phyloP scores from a whole-genome alignment of 2,113 vertebrate genomes.

The Mus musculus region DNA sequence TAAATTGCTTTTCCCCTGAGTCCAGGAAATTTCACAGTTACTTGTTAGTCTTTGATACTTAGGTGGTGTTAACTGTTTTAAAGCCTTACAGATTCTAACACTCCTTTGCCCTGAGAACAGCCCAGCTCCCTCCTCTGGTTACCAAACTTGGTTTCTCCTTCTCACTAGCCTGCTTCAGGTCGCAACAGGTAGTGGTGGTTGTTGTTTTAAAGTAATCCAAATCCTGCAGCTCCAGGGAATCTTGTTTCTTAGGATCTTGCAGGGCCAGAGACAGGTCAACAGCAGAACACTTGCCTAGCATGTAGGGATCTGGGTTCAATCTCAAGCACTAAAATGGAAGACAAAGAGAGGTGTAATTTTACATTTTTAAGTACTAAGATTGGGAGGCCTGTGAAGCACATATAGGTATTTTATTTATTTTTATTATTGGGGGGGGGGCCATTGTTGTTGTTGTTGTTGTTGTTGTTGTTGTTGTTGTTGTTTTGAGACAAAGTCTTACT shows the following conservation, averaged over 20 bases:
- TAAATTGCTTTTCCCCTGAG: slow-evolving; percentile 1
- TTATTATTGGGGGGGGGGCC: not conserved
- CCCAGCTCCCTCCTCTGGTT: not conserved
- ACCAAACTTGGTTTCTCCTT: not conserved
- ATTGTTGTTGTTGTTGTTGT: not conserved
- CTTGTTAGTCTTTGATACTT: slow-evolving; percentile 72
- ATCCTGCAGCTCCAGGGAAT: not conserved
- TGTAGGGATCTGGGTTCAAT: not conserved
- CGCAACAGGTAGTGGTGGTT: not conserved
- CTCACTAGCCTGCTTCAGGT: not conserved
- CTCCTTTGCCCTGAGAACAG: not conserved
- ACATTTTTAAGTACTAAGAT: not conserved
- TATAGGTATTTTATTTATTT: not conserved
- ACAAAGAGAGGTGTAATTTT: not conserved
- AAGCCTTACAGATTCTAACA: slow-evolving; percentile 38
- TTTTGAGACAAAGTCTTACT: not conserved
- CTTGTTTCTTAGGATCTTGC: not conserved
- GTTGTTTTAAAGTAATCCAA: not conserved
- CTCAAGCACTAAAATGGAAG: too few species aligned
- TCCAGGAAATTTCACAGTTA: slow-evolving; percentile 53
- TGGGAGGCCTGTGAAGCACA: not conserved
- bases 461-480: not conserved
- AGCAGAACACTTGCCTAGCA: not conserved
- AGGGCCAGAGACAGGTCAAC: not conserved
- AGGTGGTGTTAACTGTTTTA: slow-evolving; percentile 36